Base-by-base conservation (phyloP, 92 coral and sea anemone genomes). In the Pocillopora meandrina region DNA sequence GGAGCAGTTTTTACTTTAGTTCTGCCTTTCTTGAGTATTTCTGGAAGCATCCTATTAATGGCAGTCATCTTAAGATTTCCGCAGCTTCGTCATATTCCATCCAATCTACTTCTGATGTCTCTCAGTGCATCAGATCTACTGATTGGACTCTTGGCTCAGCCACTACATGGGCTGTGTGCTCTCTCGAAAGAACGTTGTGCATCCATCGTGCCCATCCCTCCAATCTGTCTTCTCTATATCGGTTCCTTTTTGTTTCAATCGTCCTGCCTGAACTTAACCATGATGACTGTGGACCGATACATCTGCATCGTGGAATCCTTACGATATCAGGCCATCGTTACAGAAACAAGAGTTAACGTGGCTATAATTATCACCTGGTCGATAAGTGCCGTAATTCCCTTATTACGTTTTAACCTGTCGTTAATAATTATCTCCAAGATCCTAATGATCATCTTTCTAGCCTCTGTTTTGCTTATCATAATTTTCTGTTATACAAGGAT, bases 1-100 rank as follows among this genome's bases (percentile, higher is more conserved):
- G 65, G 65, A 61, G 65, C 65, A 2, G 65, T 61, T 61, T n/a
- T 61, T 14, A 61, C 18, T n/a, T 61, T 7, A 16, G 65, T 14
- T 61, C 65, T 61, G 65, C 65, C n/a, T 52, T 17, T 52, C n/a
- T 36, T 52, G 66, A n/a, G 67, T 5, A 20, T 16, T 55, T 31
- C 21, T 57, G 56, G 76, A 60, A 58, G 57, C 61, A 61, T 26
- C 34, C 23, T 78, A 18, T n/a, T 78, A 21, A 47, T 78, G 16
- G 26, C 18, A 3, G 69, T 66, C 17, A 62, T 78, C 82, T 12
- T 42, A 20, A 78, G 31, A 61, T 62, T n/a, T 33, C 33, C 56
- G 15, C 72, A 78, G 77, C 77, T 74, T 52, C 77, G 63, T 34
- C 77, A 21, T 19, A 19, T 74, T 20, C 77, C 77, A n/a, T 74